Base-by-base conservation (phyloP, 2,113 vertebrate species). In the Brienomyrus brachyistius region DNA sequence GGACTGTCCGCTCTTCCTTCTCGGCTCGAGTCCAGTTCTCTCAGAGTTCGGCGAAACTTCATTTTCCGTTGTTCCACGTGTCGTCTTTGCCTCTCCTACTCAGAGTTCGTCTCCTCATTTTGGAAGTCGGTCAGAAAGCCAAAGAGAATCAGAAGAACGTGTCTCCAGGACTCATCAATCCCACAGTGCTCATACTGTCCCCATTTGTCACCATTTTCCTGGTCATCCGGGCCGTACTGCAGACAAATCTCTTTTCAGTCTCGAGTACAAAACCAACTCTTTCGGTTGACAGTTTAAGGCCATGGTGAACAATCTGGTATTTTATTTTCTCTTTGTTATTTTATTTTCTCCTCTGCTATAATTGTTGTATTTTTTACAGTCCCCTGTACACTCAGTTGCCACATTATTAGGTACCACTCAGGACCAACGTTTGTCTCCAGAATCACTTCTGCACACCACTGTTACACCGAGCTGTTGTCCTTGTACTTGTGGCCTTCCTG, bases 11-110 rank as follows among this genome's bases (percentile, higher is more conserved):
- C 90, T 88, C 35, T 92, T 91, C 90, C 89, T 88, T 88, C 88
- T 88, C 91, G 91, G 89, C 84, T 74, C 88, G 84, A 94, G 91
- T 85, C 91, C 91, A 91, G 88, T 92, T 90, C 56, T 80, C 84
- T 51, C 91, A 86, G 88, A 91, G 91, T 92, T 93, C 87, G 82
- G 62, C 88, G 89, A 91, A 86, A 10, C 23, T n/a, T 27, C n/a
- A 27, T 86, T 86, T 77, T 89, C 31, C 13, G 62, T 70, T 31
- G 62, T 13, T 31, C 62, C 62, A 66, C 3, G 5, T 54, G 48
- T 54, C 87, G 56, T 87, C 91, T 90, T 80, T 52, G 89, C 50
- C 43, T 5, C 51, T 85, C 80, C 43, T 15, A 35, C 45, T 80
- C 23, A 50, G 11, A 47, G 23, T 86, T 86, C 48, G n/a, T 74